Evolutionary conservation across 2,113 vertebrate genomes (phyloP).

Genomic region (Nannospalax galili): DNA sequence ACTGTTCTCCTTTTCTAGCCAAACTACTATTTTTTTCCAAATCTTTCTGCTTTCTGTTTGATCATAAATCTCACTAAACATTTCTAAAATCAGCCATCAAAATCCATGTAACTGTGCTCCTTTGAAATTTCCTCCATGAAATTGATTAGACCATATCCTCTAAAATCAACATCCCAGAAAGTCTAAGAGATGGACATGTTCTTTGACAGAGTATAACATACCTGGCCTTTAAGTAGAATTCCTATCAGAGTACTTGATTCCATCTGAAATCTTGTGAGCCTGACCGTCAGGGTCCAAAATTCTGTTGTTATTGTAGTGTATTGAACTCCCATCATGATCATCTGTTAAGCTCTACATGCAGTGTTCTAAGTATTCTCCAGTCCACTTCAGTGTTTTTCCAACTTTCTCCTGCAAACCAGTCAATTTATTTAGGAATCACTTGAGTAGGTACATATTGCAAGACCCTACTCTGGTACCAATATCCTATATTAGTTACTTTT

Average conservation of each 20-base stretch:
- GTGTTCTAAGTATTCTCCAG: not conserved
- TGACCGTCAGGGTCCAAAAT: not conserved
- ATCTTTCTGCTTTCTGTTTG: not conserved
- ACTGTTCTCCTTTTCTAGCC: not conserved
- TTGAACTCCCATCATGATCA: not conserved
- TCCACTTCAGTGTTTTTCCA: not conserved
- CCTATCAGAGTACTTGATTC: not conserved
- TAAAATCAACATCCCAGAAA: not conserved
- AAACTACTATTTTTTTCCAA: not conserved
- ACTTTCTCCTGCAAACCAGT: not conserved
- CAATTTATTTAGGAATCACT: not conserved
- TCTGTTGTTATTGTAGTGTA: not conserved
- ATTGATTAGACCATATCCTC: not conserved
- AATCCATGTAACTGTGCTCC: accelerated
- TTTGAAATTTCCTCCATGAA: not conserved
- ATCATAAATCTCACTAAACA: not conserved
- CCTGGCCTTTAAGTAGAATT: not conserved
- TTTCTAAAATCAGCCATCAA: not conserved
- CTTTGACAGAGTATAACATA: not conserved
- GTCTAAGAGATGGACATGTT: not conserved
- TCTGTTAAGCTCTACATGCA: not conserved
- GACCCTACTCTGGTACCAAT: not conserved
- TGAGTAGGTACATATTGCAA: not conserved
- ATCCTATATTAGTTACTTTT: not conserved
- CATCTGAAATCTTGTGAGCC: not conserved